Percentiles rank a stretch among this genome's conserved stretches.
Conservation (phyloP, 2,888 invertebrate genomes). For the Lithophane socia region DNA sequence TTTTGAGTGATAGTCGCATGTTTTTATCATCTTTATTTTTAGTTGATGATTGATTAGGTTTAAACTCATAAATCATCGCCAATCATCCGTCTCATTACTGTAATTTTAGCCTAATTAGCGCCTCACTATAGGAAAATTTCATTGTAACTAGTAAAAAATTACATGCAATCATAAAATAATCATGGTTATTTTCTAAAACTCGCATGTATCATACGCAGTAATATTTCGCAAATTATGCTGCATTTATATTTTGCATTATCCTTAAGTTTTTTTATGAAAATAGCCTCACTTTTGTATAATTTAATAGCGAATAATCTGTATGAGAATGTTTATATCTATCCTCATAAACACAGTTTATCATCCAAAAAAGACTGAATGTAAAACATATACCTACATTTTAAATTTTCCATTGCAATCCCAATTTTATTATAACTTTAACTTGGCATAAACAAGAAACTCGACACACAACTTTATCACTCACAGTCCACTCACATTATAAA, state of each 20-base stretch:
- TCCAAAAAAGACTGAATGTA: background rate
- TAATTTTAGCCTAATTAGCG: constrained; percentile 40
- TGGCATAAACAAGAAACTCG: constrained; percentile 9
- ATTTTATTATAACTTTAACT: background rate
- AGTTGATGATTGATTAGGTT: constrained; percentile 44
- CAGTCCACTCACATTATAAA: constrained; percentile 28
- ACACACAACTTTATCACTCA: constrained; percentile 33
- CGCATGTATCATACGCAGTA: constrained; percentile 5
- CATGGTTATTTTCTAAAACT: constrained; percentile 41
- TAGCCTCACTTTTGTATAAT: background rate
- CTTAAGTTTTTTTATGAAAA: constrained; percentile 1
- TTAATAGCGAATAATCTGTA: background rate
- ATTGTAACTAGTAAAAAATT: constrained; percentile 21
- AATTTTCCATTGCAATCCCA: constrained; percentile 7
- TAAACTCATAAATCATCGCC: constrained; percentile 50
- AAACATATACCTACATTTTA: background rate
- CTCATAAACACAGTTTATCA: background rate
- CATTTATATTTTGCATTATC: constrained; percentile 15
- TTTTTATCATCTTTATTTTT: constrained; percentile 20
- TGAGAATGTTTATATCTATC: background rate
- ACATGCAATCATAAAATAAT: constrained; percentile 25
- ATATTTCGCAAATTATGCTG: constrained; percentile 37
- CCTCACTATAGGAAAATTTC: constrained; percentile 28
- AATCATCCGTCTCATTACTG: constrained; percentile 42
- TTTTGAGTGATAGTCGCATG: constrained; percentile 52